Evolutionary conservation across 2,113 vertebrate genomes (phyloP).

Genomic region (Neodontobutis hainanensis): DNA sequence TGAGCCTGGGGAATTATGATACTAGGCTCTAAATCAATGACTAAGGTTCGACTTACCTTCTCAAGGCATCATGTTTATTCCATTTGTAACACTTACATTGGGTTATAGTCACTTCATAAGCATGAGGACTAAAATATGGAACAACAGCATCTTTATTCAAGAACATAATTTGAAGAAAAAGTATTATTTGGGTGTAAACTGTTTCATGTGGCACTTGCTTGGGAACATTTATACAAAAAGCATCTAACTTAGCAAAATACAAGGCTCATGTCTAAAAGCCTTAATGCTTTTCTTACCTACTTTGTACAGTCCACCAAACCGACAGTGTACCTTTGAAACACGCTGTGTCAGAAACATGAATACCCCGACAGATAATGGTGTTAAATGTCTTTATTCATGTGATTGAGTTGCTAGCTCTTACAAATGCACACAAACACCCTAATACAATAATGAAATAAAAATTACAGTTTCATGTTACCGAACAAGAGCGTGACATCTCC

Average conservation of each 20-base stretch:
- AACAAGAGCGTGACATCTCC: conserved; percentile 32
- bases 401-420: conserved; percentile 19
- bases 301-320: neutral
- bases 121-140: no score
- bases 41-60: no score
- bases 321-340: neutral
- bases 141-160: no score
- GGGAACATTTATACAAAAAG: neutral
- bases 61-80: no score
- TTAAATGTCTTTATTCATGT: neutral
- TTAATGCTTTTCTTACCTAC: neutral
- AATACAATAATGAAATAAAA: neutral
- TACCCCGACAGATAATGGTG: neutral
- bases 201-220: neutral
- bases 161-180: no score
- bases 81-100: no score
- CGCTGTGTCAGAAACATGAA: neutral
- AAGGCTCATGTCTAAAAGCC: no score
- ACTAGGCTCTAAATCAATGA: no score
- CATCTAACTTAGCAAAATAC: neutral
- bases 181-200: no score
- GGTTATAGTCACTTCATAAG: no score
- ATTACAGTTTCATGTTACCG: conserved; percentile 16
- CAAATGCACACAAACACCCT: conserved; percentile 16
- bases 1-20: no score